Conservation (phyloP, 2,797 vertebrate genomes). For the Danio kyathit region DNA sequence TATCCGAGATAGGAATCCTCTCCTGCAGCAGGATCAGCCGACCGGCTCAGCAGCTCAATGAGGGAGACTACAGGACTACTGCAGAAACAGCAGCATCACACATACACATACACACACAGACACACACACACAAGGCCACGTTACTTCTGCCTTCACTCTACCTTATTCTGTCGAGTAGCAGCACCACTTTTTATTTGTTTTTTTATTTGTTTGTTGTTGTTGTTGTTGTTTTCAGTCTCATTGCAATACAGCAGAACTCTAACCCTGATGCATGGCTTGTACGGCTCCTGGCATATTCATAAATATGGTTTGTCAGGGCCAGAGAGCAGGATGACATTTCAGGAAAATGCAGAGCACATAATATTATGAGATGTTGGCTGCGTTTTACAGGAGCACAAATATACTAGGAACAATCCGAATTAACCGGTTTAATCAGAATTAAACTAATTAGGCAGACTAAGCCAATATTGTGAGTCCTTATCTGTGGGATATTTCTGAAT, state of each 20-base stretch:
- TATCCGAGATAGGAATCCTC: conserved; percentile 65
- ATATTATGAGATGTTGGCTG: conserved; percentile 1
- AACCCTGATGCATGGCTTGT: conserved; percentile 26
- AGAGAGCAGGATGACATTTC: background rate
- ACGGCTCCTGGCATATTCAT: conserved; percentile 5
- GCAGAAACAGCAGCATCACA: conserved; percentile 64
- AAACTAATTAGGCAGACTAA: background rate
- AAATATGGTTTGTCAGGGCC: conserved; percentile 5
- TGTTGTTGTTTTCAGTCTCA: conserved; percentile 8
- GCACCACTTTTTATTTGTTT: conserved; percentile 58
- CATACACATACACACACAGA: conserved; percentile 41
- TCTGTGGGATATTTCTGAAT: background rate
- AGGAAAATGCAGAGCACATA: conserved; percentile 16
- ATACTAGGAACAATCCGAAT: background rate
- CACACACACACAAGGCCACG: conserved; percentile 76
- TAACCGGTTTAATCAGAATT: background rate
- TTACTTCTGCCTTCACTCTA: conserved; percentile 79
- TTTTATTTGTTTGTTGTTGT: background rate
- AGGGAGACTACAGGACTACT: conserved; percentile 66
- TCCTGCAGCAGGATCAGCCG: conserved; percentile 64
- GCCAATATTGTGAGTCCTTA: background rate
- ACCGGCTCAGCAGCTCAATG: conserved; percentile 67
- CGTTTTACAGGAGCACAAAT: background rate
- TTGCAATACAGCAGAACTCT: conserved; percentile 17
- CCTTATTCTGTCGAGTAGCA: conserved; percentile 88